Evolutionary conservation across 2,888 invertebrate genomes (phyloP), one percentile per base, ranked within the genome.

Genomic region (Phania funesta): DNA sequence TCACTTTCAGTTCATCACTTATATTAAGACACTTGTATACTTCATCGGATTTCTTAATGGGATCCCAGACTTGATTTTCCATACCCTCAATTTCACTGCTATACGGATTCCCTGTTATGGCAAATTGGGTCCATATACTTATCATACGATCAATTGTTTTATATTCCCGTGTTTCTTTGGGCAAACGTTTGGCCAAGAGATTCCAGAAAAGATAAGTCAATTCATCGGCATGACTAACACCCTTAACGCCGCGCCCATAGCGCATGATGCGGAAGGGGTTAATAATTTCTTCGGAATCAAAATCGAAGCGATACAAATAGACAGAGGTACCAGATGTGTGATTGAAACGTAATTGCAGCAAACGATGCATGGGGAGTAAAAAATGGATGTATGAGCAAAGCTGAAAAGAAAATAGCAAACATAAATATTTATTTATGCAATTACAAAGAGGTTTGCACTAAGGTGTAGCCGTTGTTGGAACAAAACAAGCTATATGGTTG

Each of bases 181-280:
- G 76, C 81, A 89, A 20, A 9, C 88, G 87, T 2, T 84, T 85
- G 0, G 86, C 85, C 24, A 88, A 71, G 0, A 86, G 38, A 67
- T 87, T 88, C 75, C 86, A 86, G 58, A 91, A 91, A 2, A 87
- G 83, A 81, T 89, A 91, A 0, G 87, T 83, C 44, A 91, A 81
- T 1, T 91, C 91, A 81, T 91, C 91, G 13, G 86, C 88, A 85
- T 91, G 91, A 52, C 87, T 87, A 1, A 89, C 89, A 16, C 91
- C 91, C 80, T 89, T 88, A 0, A 89, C 84, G 11, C 88, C 87
- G 16, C 87, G 87, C 0, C 91, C 91, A 22, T 84, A 84, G 13
- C 88, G 88, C 82, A 89, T 85, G 2, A 89, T 64, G 2, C 90
- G 87, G 68, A 87, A 88, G 0, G 89, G 89, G 81, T 85, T 87